Evolutionary conservation across 2,113 vertebrate genomes (phyloP), one percentile per base, ranked within the genome.

Genomic region (Rattus rattus): DNA sequence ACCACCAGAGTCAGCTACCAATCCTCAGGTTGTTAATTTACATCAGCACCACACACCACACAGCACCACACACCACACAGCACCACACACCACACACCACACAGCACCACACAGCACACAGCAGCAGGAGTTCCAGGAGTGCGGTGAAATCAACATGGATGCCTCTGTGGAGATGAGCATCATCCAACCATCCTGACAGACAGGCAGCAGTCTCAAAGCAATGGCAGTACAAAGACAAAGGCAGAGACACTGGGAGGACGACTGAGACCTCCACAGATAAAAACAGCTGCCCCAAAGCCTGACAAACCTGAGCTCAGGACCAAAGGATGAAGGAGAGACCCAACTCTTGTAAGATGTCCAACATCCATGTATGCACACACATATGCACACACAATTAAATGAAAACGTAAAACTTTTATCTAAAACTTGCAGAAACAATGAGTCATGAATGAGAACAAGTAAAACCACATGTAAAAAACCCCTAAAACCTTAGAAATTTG

Each of bases 341-440:
- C 59, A 65, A 30, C 3, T 19, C 13, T 16, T 0, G 5, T 10
- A 69, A 33, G 59, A 12, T 52, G 63, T 22, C 43, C 17, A 13
- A 67, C 61, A 17, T 49, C 84, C 30, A 7, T 22, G 63, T 49
- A 3, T 22, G 61, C 8, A 33, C 22, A 8, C 43, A 52, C 28
- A 19, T 7, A 16, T 0, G 36, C 14, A 80, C 16, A 56, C 52
- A 80, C 28, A 14, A 76, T 33, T 43, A 79, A 36, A 56, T 52
- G 47, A 52, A 79, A 79, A 47, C 13, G 39, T 26, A 76, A 79
- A 19, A 52, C 43, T 33, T 28, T 49, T 79, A 52, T 52, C 28
- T 79, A 79, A 79, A 81, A 52, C 54, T 20, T 91, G 80, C 90
- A 88, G n/a, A 94, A 87, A 81, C 30, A 94, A 83, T 39, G 28